phyloP scores from a whole-genome alignment of 2,113 vertebrate genomes.

The Acinonyx jubatus region DNA sequence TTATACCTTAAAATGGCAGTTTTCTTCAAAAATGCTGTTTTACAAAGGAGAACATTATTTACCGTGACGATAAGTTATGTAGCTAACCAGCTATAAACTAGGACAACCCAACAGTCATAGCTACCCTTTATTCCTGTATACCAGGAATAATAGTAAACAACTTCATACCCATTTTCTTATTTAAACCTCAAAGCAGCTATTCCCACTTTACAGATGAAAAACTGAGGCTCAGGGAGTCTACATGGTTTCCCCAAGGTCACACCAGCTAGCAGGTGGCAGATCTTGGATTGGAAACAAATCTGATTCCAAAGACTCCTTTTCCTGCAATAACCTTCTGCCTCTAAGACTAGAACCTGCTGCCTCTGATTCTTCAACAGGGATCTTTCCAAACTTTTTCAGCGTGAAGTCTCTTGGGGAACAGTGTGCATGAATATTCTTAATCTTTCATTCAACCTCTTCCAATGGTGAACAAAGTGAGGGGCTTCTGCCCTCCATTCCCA shows the following conservation, averaged over 20 bases:
- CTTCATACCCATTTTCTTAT: not conserved
- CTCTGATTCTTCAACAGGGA: not conserved
- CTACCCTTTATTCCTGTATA: not conserved
- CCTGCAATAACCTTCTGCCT: not conserved
- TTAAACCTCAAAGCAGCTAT: conserved; percentile 43
- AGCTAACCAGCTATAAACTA: conserved; percentile 20
- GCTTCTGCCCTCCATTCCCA: not conserved
- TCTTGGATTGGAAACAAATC: not conserved
- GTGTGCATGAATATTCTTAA: not conserved
- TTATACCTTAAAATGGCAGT: not conserved
- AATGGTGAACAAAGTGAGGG: not conserved
- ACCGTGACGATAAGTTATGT: conserved; percentile 8
- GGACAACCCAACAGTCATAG: not conserved
- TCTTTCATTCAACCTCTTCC: not conserved
- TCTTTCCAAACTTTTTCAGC: conserved; percentile 26
- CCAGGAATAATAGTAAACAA: not conserved
- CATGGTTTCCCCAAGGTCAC: not conserved
- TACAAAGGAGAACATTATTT: not conserved
- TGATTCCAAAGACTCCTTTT: not conserved
- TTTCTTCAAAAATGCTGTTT: not conserved
- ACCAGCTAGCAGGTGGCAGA: not conserved
- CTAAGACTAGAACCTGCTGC: not conserved
- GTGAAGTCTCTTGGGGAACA: conserved; percentile 36
- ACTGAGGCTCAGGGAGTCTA: not conserved
- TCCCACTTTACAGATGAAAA: conserved; percentile 32